A percentile compares a stretch with the other conserved stretches of the same genome.
phyloP scores from a whole-genome alignment of 1,140 invertebrate genomes.

The Piezodorus guildinii region DNA sequence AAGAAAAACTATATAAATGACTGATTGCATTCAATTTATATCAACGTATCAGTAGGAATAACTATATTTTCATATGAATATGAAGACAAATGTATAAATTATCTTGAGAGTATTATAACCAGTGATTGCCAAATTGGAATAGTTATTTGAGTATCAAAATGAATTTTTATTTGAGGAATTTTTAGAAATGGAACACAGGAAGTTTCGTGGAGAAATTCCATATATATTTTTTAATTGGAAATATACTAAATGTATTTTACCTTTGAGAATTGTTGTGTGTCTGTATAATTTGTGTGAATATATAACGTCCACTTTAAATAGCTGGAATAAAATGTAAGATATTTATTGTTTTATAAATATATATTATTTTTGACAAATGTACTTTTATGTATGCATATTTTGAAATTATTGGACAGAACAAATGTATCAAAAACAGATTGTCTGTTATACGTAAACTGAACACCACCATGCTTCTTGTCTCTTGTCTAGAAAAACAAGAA shows the following conservation, averaged over 20 bases:
- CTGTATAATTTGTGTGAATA: slow-evolving; percentile 9
- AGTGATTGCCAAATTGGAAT: slow-evolving; percentile 18
- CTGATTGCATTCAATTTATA: slow-evolving; percentile 22
- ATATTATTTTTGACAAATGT: slow-evolving; percentile 13
- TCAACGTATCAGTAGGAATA: slow-evolving; percentile 21
- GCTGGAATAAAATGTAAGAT: slow-evolving; percentile 2
- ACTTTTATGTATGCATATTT: not conserved
- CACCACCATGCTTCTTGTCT: not conserved
- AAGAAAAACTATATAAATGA: slow-evolving; percentile 10
- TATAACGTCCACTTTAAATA: slow-evolving; percentile 5
- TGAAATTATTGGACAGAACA: not conserved
- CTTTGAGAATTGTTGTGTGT: slow-evolving; percentile 1
- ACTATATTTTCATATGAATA: slow-evolving; percentile 19
- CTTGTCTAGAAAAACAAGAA: not conserved
- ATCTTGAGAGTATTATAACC: slow-evolving; percentile 16
- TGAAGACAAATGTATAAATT: slow-evolving; percentile 16
- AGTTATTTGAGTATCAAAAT: slow-evolving; percentile 5
- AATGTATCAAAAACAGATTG: not conserved
- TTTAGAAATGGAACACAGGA: not conserved
- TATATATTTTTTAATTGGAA: slow-evolving; percentile 13
- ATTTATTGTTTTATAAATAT: slow-evolving; percentile 9
- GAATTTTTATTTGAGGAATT: not conserved
- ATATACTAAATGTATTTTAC: slow-evolving; percentile 11
- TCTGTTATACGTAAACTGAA: slow-evolving; percentile 3
- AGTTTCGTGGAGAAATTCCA: not conserved